Conservation (phyloP, 2,797 vertebrate genomes). For the Heteromormyrus szaboi region DNA sequence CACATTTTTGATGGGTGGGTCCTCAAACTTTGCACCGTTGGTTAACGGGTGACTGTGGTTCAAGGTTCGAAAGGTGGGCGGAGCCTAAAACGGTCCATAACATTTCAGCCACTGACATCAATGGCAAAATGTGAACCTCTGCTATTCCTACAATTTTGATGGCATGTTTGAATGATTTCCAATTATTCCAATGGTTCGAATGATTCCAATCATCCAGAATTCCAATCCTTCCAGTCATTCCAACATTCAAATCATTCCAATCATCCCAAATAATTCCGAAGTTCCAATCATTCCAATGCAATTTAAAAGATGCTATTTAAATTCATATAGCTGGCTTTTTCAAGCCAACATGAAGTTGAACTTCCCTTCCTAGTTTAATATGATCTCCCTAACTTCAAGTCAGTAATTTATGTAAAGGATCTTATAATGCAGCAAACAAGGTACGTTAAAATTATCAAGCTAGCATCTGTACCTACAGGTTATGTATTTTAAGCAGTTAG, state of each 20-base stretch:
- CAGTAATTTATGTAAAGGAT: neutral
- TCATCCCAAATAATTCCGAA: no score
- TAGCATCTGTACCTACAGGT: neutral
- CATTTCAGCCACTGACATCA: neutral
- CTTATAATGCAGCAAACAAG: neutral
- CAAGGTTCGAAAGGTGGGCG: neutral
- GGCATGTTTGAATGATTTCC: neutral
- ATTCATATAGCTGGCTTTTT: neutral
- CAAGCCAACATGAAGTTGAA: neutral
- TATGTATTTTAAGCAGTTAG: neutral
- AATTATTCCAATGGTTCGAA: neutral
- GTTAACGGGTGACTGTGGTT: neutral
- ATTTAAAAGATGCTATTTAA: neutral
- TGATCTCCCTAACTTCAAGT: neutral
- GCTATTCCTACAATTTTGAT: neutral
- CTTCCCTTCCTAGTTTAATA: neutral
- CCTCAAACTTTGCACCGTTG: neutral
- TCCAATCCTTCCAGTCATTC: neutral
- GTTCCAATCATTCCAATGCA: neutral
- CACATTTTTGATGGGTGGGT: neutral
- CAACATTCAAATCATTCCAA: no score
- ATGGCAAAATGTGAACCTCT: neutral
- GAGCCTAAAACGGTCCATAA: neutral
- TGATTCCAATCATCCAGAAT: neutral
- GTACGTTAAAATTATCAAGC: neutral